Evolutionary conservation across 2,888 invertebrate genomes (phyloP).

Genomic region (Reticulitermes lucifugus): DNA sequence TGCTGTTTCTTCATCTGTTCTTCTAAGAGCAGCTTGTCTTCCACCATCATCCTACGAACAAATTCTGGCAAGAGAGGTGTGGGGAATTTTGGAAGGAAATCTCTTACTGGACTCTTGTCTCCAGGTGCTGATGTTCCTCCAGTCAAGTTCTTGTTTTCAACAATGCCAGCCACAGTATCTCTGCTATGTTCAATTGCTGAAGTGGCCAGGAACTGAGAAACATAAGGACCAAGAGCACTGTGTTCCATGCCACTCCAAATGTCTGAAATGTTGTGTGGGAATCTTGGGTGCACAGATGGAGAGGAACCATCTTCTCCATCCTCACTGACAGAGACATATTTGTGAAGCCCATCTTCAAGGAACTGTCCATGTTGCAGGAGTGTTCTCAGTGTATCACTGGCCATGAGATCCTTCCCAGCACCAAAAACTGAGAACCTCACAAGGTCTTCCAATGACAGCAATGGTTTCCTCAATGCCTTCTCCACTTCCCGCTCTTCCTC

Average conservation of each 20-base stretch:
- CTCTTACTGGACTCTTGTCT: slow-evolving; percentile 40
- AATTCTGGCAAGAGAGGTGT: slow-evolving; percentile 67
- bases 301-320: slow-evolving; percentile 52
- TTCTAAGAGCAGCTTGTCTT: slow-evolving; percentile 60
- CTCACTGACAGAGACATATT: slow-evolving; percentile 32
- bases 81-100: slow-evolving; percentile 53
- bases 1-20: slow-evolving; percentile 60
- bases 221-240: slow-evolving; percentile 67
- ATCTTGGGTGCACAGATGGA: slow-evolving; percentile 51
- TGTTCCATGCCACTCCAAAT: slow-evolving; percentile 62
- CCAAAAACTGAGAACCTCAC: slow-evolving; percentile 63
- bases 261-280: slow-evolving; percentile 51
- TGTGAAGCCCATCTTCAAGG: slow-evolving; percentile 51
- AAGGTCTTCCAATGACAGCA: slow-evolving; percentile 71
- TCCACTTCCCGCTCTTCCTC: slow-evolving; percentile 73
- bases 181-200: slow-evolving; percentile 43
- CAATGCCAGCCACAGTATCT: neutral
- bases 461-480: slow-evolving; percentile 69
- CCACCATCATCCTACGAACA: slow-evolving; percentile 69
- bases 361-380: slow-evolving; percentile 67
- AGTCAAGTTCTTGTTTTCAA: slow-evolving; percentile 23
- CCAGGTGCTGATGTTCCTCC: slow-evolving; percentile 32
- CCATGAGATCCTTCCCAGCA: slow-evolving; percentile 28
- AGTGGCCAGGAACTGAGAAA: slow-evolving; percentile 67
- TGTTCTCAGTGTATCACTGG: slow-evolving; percentile 53